Percentiles rank a stretch among this genome's conserved stretches.
Evolutionary conservation across 2,888 invertebrate species (phyloP).

Genomic region (Eristalinus sepulchralis): DNA sequence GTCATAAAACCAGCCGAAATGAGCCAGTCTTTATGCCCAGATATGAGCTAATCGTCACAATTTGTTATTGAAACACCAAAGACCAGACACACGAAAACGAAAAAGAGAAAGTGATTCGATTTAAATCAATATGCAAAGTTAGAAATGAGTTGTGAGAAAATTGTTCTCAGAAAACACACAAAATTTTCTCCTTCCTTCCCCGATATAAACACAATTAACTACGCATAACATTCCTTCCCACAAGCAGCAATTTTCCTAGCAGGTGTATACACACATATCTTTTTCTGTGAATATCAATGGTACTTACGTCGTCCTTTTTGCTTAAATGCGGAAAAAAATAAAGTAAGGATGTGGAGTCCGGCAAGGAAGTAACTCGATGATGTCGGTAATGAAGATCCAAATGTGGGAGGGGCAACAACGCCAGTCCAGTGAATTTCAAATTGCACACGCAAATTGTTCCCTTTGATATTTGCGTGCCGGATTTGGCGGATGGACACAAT

Average conservation of each 20-base stretch:
- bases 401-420: not conserved
- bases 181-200: not conserved
- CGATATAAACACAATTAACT: not conserved
- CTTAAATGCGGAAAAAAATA: constrained; percentile 9
- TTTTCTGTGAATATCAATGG: not conserved
- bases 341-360: not conserved
- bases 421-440: not conserved
- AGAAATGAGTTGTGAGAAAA: constrained; percentile 3
- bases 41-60: constrained; percentile 52
- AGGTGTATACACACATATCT: not conserved
- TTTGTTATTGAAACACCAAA: constrained; percentile 31
- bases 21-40: constrained; percentile 30
- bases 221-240: constrained; percentile 17
- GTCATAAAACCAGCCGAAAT: constrained; percentile 17
- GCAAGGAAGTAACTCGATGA: constrained; percentile 11
- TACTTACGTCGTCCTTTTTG: constrained; percentile 41
- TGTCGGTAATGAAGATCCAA: not conserved
- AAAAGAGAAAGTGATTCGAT: constrained; percentile 62
- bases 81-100: not conserved
- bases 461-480: constrained; percentile 12
- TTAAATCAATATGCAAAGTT: constrained; percentile 62
- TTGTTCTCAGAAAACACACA: not conserved
- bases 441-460: not conserved
- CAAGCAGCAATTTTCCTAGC: not conserved
- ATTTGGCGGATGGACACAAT: not conserved